Evolutionary conservation across 2,888 invertebrate genomes (phyloP).

Genomic region (Osmoderma eremita): DNA sequence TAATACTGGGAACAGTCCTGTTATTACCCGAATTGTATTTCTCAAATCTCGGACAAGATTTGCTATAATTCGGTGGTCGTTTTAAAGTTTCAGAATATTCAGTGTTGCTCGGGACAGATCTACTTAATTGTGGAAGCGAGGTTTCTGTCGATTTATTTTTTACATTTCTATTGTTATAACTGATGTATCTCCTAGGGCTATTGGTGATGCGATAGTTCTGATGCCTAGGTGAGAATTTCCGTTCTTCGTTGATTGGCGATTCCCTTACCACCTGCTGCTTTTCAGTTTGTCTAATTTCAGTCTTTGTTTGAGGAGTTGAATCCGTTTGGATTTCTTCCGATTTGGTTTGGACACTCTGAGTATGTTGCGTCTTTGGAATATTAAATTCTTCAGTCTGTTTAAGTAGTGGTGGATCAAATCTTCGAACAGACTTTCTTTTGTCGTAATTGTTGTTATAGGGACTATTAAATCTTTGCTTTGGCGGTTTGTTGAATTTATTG

Average conservation of each 20-base stretch:
- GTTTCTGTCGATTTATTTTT: background rate
- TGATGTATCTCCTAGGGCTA: slow-evolving; percentile 23
- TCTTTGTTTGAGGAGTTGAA: slow-evolving; percentile 24
- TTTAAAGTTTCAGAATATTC: slow-evolving; percentile 45
- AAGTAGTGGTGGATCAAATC: slow-evolving; percentile 6
- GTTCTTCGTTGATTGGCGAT: slow-evolving; percentile 1
- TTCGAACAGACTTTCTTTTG: slow-evolving; percentile 14
- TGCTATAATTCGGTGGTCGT: slow-evolving; percentile 20
- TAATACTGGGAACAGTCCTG: background rate
- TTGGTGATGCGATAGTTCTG: slow-evolving; percentile 5
- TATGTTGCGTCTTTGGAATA: background rate
- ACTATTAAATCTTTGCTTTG: slow-evolving; percentile 22
- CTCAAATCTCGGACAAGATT: slow-evolving; percentile 30
- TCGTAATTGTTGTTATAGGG: slow-evolving; percentile 11
- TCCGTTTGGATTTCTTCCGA: slow-evolving; percentile 28
- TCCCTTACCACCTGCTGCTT: no score
- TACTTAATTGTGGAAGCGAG: background rate
- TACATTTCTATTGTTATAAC: slow-evolving; percentile 9
- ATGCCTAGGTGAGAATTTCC: slow-evolving; percentile 19
- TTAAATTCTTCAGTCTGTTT: background rate
- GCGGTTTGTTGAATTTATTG: slow-evolving; percentile 34
- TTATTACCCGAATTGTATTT: slow-evolving; percentile 2
- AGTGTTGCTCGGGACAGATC: background rate
- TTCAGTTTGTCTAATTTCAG: slow-evolving; percentile 26
- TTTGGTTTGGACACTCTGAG: slow-evolving; percentile 21